phyloP scores from a whole-genome alignment of 1,140 invertebrate species.

The Penaeus vannamei region DNA sequence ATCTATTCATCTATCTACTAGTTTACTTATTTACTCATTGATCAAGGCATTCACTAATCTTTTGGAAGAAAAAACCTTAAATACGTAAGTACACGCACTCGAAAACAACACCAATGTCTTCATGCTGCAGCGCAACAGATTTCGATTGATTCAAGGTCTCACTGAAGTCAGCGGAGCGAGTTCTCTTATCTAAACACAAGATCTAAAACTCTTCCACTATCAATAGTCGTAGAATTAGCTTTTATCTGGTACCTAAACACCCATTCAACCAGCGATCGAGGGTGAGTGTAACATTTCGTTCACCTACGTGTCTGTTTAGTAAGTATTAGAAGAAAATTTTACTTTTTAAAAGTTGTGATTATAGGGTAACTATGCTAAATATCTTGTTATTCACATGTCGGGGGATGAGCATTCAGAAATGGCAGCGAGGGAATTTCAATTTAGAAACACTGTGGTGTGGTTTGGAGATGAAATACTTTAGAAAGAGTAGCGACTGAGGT shows the following conservation, averaged over 20 bases:
- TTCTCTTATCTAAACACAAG: conserved; percentile 39
- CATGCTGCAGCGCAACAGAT: not conserved
- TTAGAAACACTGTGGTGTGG: not conserved
- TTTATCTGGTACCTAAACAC: conserved; percentile 51
- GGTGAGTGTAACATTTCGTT: not conserved
- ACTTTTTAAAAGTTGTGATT: too few species aligned
- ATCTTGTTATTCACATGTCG: too few species aligned
- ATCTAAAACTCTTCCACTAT: conserved; percentile 33
- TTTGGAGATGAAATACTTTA: not conserved
- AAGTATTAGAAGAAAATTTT: too few species aligned
- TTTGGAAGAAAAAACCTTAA: too few species aligned
- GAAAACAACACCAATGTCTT: not conserved
- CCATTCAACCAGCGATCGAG: conserved; percentile 5
- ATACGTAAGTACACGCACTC: not conserved
- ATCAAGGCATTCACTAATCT: too few species aligned
- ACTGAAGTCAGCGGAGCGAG: not conserved
- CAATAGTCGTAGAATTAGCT: conserved; percentile 57
- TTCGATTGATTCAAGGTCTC: conserved; percentile 13
- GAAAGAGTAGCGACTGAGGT: not conserved
- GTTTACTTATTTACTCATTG: too few species aligned
- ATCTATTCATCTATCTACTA: too few species aligned
- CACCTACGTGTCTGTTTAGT: too few species aligned
- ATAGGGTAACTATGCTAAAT: too few species aligned
- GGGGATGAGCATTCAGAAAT: too few species aligned
- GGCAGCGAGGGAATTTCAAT: too few species aligned